Evolutionary conservation across 2,113 vertebrate species (phyloP).

Genomic region (Aegithalos caudatus): DNA sequence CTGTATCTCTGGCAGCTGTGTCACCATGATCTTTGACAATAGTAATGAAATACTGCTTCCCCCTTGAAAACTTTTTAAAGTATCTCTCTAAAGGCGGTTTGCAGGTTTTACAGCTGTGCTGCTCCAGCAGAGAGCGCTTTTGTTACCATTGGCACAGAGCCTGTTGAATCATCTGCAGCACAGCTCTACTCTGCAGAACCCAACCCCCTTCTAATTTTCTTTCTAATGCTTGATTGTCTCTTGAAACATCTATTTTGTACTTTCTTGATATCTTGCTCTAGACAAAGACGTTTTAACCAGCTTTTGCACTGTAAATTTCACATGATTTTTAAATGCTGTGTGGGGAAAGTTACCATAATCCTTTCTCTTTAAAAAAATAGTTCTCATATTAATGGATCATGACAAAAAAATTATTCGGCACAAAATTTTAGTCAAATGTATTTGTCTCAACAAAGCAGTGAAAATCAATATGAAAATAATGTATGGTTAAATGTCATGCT

Average conservation of each 20-base stretch:
- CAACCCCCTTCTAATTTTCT: neutral
- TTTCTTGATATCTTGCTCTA: neutral
- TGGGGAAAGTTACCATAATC: neutral
- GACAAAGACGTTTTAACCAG: neutral
- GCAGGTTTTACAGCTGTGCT: neutral
- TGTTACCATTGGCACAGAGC: neutral
- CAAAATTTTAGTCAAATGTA: neutral
- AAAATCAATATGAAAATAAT: neutral
- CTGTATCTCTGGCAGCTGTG: neutral
- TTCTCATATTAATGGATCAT: neutral
- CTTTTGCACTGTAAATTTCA: neutral
- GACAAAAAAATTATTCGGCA: neutral
- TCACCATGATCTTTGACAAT: neutral
- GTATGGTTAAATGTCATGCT: neutral
- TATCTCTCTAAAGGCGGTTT: rapidly evolving
- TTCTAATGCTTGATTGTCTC: neutral
- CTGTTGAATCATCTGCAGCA: neutral
- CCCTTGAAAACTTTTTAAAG: neutral
- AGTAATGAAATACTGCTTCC: neutral
- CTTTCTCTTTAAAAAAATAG: neutral
- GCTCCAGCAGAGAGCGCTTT: neutral
- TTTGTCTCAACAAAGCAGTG: neutral
- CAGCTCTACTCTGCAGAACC: neutral
- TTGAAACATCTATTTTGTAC: neutral
- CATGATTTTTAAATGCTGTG: neutral